Conservation (phyloP, 2,113 vertebrate species). For the human region GRCh38 chr6:159777001-159777500, state of each 20-base stretch:
- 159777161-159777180: background rate
- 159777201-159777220: background rate
- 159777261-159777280: fast-evolving
- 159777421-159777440: slow-evolving; percentile 96
- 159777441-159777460: slow-evolving; percentile 95
- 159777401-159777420: slow-evolving; percentile 93
- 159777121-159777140: background rate
- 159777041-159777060: background rate
- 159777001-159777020: no score
- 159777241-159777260: no score
- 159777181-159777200: background rate
- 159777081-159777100: no score
- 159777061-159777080: no score
- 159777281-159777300: slow-evolving; percentile 68
- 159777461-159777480: slow-evolving; percentile 61
- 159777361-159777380: slow-evolving; percentile 90
- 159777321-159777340: slow-evolving; percentile 94
- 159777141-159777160: background rate
- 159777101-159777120: background rate
- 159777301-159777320: slow-evolving; percentile 97
- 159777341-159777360: slow-evolving; percentile 90
- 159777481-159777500: background rate
- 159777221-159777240: background rate
- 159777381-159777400: slow-evolving; percentile 94
- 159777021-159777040: no score